Percentiles rank a stretch among this genome's conserved stretches.
These are phyloP conservation scores for Campylomormyrus numenius DNA, from an alignment of 2,113 vertebrate genomes.

Conservation along the genomic window DNA sequence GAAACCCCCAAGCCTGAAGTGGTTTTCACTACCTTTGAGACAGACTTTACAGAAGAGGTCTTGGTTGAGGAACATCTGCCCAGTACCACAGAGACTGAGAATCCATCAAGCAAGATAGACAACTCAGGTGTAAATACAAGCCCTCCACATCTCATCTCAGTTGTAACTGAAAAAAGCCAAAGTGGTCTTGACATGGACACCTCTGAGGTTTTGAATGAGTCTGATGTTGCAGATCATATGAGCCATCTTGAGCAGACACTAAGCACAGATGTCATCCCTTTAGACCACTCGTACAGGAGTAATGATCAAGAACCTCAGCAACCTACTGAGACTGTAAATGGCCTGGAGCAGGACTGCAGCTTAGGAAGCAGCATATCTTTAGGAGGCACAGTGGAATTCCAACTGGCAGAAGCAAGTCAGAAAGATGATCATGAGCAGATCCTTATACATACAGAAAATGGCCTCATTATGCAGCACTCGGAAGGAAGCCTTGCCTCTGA, in stretches of 20 bases:
- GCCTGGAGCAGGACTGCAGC: not conserved
- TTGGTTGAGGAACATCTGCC: slow-evolving; percentile 3
- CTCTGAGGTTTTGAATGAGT: slow-evolving; percentile 30
- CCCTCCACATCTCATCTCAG: not conserved
- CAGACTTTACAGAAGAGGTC: slow-evolving; percentile 31
- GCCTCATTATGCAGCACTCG: slow-evolving; percentile 60
- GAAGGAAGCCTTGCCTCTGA: slow-evolving; percentile 57
- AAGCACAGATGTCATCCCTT: slow-evolving; percentile 23
- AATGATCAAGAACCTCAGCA: slow-evolving; percentile 2
- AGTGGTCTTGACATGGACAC: slow-evolving; percentile 8
- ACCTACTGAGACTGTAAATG: not conserved
- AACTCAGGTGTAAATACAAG: not conserved
- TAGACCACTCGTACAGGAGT: slow-evolving; percentile 14
- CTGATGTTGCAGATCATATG: slow-evolving; percentile 35
- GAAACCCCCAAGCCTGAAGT: not conserved
- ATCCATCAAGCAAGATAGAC: not conserved
- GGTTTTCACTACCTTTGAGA: not conserved
- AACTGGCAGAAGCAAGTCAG: slow-evolving; percentile 49
- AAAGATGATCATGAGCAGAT: slow-evolving; percentile 56
- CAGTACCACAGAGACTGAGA: not conserved
- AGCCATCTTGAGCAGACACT: slow-evolving; percentile 50
- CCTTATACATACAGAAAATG: slow-evolving; percentile 66
- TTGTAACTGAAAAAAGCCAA: slow-evolving; percentile 19
- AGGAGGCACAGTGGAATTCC: slow-evolving; percentile 45
- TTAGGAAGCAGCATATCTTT: slow-evolving; percentile 27